A percentile compares a stretch with the other conserved stretches of the same genome.
These are phyloP conservation scores for Erpobdella octoculata DNA, from an alignment of 2,888 invertebrate genomes.

Conservation along the genomic window DNA sequence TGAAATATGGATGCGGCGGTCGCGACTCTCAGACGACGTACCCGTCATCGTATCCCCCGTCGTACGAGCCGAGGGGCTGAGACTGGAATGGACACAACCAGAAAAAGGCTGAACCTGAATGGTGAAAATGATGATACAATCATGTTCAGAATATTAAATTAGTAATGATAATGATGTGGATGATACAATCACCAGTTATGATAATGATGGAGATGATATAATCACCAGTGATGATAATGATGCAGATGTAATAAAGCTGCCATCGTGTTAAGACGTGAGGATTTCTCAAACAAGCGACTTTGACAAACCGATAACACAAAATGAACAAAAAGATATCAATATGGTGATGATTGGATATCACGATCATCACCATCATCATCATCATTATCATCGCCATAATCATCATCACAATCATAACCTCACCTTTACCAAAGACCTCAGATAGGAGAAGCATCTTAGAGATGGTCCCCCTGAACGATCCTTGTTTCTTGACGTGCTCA, in stretches of 20 bases:
- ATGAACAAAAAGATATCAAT: too few relatives aligned
- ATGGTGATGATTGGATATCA: too few relatives aligned
- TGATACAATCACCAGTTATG: neutral
- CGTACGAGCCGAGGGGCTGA: neutral
- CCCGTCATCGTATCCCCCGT: neutral
- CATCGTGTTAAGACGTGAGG: too few relatives aligned
- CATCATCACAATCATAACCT: too few relatives aligned
- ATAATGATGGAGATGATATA: too few relatives aligned
- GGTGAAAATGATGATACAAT: neutral
- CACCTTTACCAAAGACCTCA: slow-evolving; percentile 68
- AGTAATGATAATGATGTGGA: neutral
- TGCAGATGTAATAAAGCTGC: neutral
- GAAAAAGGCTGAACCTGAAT: slow-evolving; percentile 59
- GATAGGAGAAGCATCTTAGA: slow-evolving; percentile 62
- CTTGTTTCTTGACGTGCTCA: slow-evolving; percentile 65
- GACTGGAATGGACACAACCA: slow-evolving; percentile 62
- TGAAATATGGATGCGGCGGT: neutral
- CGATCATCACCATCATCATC: too few relatives aligned
- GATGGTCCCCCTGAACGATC: slow-evolving; percentile 56
- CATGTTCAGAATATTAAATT: too few relatives aligned
- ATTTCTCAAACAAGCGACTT: too few relatives aligned
- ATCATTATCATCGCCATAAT: too few relatives aligned
- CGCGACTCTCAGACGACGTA: neutral
- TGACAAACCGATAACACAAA: too few relatives aligned
- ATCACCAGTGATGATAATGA: too few relatives aligned